Base-by-base conservation (phyloP, 2,888 invertebrate species). In the Scaptomyza caliginosa region DNA sequence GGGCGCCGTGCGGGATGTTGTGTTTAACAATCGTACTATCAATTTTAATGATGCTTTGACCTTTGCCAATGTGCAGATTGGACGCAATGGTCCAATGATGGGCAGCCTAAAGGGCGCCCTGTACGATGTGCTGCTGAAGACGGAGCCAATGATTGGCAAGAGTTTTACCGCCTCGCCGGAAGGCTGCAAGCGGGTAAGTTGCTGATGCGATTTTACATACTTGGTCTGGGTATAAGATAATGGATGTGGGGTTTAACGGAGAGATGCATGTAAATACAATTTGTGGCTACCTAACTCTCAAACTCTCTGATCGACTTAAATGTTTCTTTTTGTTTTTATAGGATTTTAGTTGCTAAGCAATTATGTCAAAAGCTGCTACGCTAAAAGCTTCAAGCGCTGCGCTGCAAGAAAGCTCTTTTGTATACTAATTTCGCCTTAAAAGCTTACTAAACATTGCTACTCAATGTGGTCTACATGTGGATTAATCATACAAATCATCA, bases 1-100 rank as follows among this genome's bases (percentile, higher is more conserved):
- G 39, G 98, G 98, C 3, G 95, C 96, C 4, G 93, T 98, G 7
- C 95, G 95, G 60, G 97, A 98, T 90, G 93, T 96, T 17, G 95
- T 97, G 52, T 94, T 97, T 66, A 96, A 97, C 86, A 94, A 89
- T 86, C 95, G 94, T 67, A 91, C 94, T 13, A 79, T 96, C 8
- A 92, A 93, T 70, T 94, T 96, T 77, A 94, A 94, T 75, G 92
- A 94, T 43, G 94, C 95, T 0, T 88, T 93, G 39, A 92, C 92
- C 17, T 95, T 95, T 89, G 92, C 93, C 56, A 94, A 93, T 77
- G 96, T 94, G 38, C 93, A 94, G 70, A 94, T 95, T 49, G 95
- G 95, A 10, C 92, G 94, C 32, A 88, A 92, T 49, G 94, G 93
- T 2, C 93, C 93, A 1, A 78, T 88, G 26, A 92, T 93, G 92